phyloP scores from a whole-genome alignment of 2,113 vertebrate species.

The Dendropsophus ebraccatus region DNA sequence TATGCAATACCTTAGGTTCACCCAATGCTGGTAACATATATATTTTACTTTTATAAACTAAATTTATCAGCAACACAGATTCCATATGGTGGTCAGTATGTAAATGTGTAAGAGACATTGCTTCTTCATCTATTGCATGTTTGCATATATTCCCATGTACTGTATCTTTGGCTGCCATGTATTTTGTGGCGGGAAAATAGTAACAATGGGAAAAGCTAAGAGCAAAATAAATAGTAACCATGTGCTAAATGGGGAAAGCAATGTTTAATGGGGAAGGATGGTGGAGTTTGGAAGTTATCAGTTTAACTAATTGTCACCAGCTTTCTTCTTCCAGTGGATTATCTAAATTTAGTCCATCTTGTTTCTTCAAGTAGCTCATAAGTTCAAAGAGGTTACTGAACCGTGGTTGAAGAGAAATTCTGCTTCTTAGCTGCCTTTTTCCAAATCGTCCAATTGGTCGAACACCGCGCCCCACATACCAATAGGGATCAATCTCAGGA shows the following conservation, averaged over 20 bases:
- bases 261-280: neutral
- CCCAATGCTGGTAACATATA: too few relatives aligned
- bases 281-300: neutral
- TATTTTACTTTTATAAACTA: neutral
- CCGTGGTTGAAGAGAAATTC: slow-evolving; percentile 65
- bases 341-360: slow-evolving; percentile 64
- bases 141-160: slow-evolving; percentile 19
- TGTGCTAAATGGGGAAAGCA: neutral
- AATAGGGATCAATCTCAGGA: slow-evolving; percentile 89
- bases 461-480: slow-evolving; percentile 88
- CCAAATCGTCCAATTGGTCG: slow-evolving; percentile 89
- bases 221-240: neutral
- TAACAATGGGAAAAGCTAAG: slow-evolving; percentile 40
- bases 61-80: neutral
- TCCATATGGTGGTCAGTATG: neutral
- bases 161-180: slow-evolving; percentile 1
- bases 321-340: slow-evolving; percentile 65
- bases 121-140: neutral
- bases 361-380: slow-evolving; percentile 74
- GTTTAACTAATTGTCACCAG: slow-evolving; percentile 65
- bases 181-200: neutral
- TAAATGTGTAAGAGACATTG: neutral
- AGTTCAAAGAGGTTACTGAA: slow-evolving; percentile 71
- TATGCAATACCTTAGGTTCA: too few relatives aligned
- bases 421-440: slow-evolving; percentile 78